A percentile compares a stretch with the other conserved stretches of the same genome.
phyloP scores from a whole-genome alignment of 2,113 vertebrate genomes.

The Seriola dumerili region DNA sequence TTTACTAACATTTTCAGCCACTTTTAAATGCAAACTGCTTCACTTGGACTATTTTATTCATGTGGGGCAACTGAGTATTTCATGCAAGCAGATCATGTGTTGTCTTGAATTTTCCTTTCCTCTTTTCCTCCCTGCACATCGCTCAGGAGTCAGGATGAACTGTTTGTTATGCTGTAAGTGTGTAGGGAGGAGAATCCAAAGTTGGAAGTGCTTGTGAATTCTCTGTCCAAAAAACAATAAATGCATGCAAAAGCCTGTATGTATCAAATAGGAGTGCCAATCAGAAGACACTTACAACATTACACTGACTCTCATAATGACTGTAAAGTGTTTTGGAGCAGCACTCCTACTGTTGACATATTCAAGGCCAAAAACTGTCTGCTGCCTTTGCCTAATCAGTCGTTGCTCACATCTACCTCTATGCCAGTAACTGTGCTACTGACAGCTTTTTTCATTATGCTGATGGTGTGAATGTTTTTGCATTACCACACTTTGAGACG shows the following conservation, averaged over 20 bases:
- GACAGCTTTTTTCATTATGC: constrained; percentile 23
- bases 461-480: constrained; percentile 29
- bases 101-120: constrained; percentile 55
- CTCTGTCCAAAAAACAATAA: neutral
- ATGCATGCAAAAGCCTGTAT: constrained; percentile 38
- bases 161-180: constrained; percentile 83
- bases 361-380: constrained; percentile 22
- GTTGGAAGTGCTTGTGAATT: constrained; percentile 41
- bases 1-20: constrained; percentile 41
- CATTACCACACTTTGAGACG: neutral
- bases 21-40: neutral
- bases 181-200: constrained; percentile 31
- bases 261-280: constrained; percentile 20
- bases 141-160: constrained; percentile 79
- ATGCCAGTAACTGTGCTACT: constrained; percentile 40
- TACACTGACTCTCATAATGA: constrained; percentile 1
- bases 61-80: constrained; percentile 6
- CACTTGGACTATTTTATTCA: neutral
- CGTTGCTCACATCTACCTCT: constrained; percentile 13
- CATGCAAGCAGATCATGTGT: neutral
- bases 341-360: constrained; percentile 32
- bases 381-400: constrained; percentile 32
- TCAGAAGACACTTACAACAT: constrained; percentile 13
- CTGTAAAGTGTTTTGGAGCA: constrained; percentile 27
- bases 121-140: constrained; percentile 43